Conservation (phyloP, 2,888 invertebrate genomes). For the Marasmarcha lunaedactyla region DNA sequence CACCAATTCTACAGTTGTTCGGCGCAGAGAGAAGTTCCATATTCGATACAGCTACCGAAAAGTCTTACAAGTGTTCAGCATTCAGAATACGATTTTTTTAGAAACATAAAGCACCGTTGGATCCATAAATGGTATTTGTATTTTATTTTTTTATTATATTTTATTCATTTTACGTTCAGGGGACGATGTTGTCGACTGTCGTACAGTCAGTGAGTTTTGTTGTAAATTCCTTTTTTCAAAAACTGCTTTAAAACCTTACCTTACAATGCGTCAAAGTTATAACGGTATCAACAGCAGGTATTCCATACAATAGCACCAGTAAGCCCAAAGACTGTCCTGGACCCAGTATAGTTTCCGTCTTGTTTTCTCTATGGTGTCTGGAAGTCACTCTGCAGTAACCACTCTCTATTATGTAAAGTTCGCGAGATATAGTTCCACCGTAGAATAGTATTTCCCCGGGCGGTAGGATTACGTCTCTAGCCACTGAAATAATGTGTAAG, state of each 20-base stretch:
- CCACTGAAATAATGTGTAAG: constrained; percentile 26
- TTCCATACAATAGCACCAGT: constrained; percentile 55
- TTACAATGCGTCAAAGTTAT: constrained; percentile 65
- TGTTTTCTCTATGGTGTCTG: constrained; percentile 32
- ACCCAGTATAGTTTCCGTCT: constrained; percentile 43
- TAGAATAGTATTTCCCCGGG: constrained; percentile 66
- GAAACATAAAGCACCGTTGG: no score
- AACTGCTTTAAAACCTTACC: constrained; percentile 22
- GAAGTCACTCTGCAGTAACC: constrained; percentile 60
- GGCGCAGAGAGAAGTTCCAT: no score
- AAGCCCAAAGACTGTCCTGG: constrained; percentile 59
- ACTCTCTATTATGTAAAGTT: constrained; percentile 62
- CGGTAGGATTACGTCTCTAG: constrained; percentile 54
- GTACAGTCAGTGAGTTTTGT: no score
- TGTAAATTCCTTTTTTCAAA: no score
- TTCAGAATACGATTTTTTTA: no score
- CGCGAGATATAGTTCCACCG: constrained; percentile 59
- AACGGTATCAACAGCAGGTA: constrained; percentile 54
- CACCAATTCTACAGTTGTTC: no score
- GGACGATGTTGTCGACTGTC: no score
- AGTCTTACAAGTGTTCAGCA: no score
- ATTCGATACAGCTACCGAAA: no score
- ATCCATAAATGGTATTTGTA: no score
- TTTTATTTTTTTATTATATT: no score
- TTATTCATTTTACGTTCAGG: no score